Evolutionary conservation across 2,113 vertebrate species (phyloP).

Genomic region (Diglossa brunneiventris): DNA sequence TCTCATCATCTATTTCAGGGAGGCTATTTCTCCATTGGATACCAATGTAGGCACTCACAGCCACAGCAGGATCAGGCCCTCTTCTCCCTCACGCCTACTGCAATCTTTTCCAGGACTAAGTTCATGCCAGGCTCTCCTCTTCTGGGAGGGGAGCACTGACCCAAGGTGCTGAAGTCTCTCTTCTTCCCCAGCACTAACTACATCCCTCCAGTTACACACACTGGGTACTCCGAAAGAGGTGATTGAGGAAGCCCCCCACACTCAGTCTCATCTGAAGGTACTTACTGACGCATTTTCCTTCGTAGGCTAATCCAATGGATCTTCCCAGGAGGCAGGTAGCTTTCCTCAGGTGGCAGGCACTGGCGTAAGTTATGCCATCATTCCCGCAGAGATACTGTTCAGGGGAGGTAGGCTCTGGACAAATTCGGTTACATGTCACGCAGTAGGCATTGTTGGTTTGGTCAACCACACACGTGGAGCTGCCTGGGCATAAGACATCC

Average conservation of each 20-base stretch:
- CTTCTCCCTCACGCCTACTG: background rate
- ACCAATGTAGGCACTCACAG: background rate
- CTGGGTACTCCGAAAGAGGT: background rate
- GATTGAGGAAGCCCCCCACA: background rate
- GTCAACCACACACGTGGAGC: constrained; percentile 95
- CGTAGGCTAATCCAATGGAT: constrained; percentile 96
- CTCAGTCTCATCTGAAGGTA: constrained; percentile 41
- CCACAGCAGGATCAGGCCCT: background rate
- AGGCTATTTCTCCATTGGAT: background rate
- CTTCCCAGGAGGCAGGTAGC: constrained; percentile 94
- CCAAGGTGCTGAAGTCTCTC: background rate
- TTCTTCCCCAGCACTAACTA: background rate
- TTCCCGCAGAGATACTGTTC: constrained; percentile 98
- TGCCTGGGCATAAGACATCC: constrained; percentile 93
- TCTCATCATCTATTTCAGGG: background rate
- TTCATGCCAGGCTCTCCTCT: background rate
- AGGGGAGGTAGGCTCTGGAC: constrained; percentile 89
- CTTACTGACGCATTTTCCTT: constrained; percentile 98
- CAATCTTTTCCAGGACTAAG: background rate
- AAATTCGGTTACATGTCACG: constrained; percentile 95
- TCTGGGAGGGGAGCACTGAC: background rate
- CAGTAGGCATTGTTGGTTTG: constrained; percentile 98
- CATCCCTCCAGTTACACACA: background rate
- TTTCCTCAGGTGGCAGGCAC: constrained; percentile 94
- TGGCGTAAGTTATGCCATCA: constrained; percentile 93